Conservation (phyloP, 1,140 invertebrate species). For the Gyrodactylus bullatarudis region DNA sequence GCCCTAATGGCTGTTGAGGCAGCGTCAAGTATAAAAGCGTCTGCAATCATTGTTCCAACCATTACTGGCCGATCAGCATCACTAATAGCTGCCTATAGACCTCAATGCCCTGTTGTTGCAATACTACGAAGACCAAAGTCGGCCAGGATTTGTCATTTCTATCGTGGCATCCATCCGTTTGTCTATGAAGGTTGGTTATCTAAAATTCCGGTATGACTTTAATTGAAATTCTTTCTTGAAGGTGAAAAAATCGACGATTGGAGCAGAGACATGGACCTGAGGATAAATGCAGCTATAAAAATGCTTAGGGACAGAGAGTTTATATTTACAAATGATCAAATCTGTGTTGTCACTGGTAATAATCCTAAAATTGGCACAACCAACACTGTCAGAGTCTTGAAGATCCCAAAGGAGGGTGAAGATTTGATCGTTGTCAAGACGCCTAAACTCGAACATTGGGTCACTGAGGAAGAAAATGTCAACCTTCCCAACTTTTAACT, state of each 20-base stretch:
- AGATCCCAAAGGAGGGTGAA: constrained; percentile 22
- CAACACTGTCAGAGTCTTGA: constrained; percentile 75
- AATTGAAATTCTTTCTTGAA: too few species aligned
- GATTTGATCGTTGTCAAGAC: background rate
- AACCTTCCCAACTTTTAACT: too few species aligned
- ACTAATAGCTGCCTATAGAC: constrained; percentile 63
- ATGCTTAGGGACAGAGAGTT: constrained; percentile 56
- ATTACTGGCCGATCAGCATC: constrained; percentile 28
- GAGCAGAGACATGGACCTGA: constrained; percentile 7
- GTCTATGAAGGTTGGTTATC: background rate
- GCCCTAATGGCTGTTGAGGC: constrained; percentile 85
- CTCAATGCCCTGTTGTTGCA: constrained; percentile 72
- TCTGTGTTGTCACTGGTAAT: constrained; percentile 80
- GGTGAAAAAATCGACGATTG: constrained; percentile 5
- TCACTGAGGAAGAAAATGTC: background rate
- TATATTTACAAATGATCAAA: constrained; percentile 42
- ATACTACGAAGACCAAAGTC: constrained; percentile 54
- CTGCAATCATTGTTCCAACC: constrained; percentile 1
- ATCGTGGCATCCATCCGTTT: constrained; percentile 34
- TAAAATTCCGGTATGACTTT: too few species aligned
- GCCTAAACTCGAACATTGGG: background rate
- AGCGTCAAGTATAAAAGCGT: constrained; percentile 21
- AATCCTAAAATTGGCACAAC: constrained; percentile 63
- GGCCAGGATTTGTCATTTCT: constrained; percentile 64
- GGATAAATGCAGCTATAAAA: constrained; percentile 50